Base-by-base conservation (phyloP, 2,888 invertebrate species). In the Sinhomidia bicolor region DNA sequence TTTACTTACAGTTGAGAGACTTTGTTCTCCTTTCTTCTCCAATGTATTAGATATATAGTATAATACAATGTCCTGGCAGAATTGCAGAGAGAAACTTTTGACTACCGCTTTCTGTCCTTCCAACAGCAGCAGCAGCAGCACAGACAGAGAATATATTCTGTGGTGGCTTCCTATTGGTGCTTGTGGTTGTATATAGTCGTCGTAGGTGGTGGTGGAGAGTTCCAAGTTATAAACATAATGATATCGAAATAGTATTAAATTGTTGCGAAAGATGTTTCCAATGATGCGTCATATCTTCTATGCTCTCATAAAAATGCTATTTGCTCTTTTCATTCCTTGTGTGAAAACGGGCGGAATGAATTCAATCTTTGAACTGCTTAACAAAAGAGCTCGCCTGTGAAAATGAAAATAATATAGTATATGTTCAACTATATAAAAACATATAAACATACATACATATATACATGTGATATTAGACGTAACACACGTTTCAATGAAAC, bases 1-100 rank as follows among this genome's bases (percentile, higher is more conserved):
- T 85, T 85, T 79, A 85, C 71, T 86, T 80, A 86, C 87, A 71
- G 81, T 87, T 80, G 60, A 62, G n/a, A 9, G 57, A 87, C 86
- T 79, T 85, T 85, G 74, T 78, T 62, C 78, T 71, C 74, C 9
- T 74, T 20, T 29, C 26, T 23, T 71, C 44, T 71, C 5, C 41
- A 60, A 1, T 65, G 29, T 29, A 65, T 32, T 12, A 32, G 20
- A 26, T n/a, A 60, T 10, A 14, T 1, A 6, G 57, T n/a, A 47
- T 57, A 57, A 57, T 36, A 47, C 10, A 12, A 47, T 7, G 47
- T 12, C 47, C 2, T 12, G 12, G n/a, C 3, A 47, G n/a, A 47
- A 12, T 12, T 47, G 10, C 51, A 51, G 51, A 47, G 44, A 47
- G 44, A 47, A 47, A 47, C 44, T 47, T 7, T 2, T 17, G 51